Percentiles rank a stretch among this genome's conserved stretches.
phyloP scores from a whole-genome alignment of 2,888 invertebrate genomes.

The Capitulum mitella region DNA sequence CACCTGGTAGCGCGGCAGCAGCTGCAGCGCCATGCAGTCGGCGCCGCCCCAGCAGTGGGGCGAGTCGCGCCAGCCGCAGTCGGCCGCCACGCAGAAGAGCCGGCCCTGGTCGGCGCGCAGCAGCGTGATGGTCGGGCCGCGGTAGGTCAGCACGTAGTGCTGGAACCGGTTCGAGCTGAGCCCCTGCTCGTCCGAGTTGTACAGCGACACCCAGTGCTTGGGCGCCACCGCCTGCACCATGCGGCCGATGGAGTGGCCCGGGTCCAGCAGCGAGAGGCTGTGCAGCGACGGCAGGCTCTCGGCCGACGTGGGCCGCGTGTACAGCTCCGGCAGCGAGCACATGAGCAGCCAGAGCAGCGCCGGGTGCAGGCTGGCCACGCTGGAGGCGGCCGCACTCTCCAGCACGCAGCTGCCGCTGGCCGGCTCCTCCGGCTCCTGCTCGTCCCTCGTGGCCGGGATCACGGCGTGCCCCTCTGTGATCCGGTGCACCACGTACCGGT shows the following conservation, averaged over 20 bases:
- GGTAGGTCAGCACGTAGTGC: conserved; percentile 75
- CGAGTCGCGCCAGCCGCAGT: conserved; percentile 77
- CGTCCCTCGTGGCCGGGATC: not conserved
- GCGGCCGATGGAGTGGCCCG: conserved; percentile 52
- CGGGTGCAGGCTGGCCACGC: conserved; percentile 34
- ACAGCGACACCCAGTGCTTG: conserved; percentile 76
- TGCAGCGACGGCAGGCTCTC: conserved; percentile 24
- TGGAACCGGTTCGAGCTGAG: conserved; percentile 79
- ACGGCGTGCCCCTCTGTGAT: conserved; percentile 51
- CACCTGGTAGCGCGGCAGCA: conserved; percentile 52
- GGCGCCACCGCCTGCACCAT: conserved; percentile 43
- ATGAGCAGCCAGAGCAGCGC: conserved; percentile 42
- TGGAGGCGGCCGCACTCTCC: conserved; percentile 29
- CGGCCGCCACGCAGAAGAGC: conserved; percentile 66
- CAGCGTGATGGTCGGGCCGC: conserved; percentile 52
- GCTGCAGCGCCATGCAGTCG: conserved; percentile 67
- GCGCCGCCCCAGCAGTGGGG: conserved; percentile 75
- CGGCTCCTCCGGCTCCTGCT: not conserved
- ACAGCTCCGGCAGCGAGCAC: conserved; percentile 40
- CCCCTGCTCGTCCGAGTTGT: conserved; percentile 76
- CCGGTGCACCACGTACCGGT: conserved; percentile 58
- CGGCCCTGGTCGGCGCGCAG: conserved; percentile 53
- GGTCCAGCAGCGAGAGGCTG: conserved; percentile 36
- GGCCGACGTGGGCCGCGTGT: conserved; percentile 32
- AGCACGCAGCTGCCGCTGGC: conserved; percentile 33